Percentiles rank a stretch among this genome's conserved stretches.
Conservation (phyloP, 2,888 invertebrate species). For the Cephus pygmeus region DNA sequence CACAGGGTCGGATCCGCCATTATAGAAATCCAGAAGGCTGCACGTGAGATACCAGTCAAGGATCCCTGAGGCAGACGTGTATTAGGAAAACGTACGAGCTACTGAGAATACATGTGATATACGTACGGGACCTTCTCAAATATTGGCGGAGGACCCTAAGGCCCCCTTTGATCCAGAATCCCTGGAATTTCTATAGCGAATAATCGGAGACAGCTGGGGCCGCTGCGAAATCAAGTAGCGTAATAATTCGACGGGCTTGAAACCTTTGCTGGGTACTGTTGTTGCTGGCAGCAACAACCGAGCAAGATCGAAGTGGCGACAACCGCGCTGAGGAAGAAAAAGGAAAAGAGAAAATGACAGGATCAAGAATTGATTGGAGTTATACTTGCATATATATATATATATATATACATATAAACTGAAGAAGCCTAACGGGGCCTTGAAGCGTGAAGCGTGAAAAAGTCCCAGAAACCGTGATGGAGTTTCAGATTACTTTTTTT, state of each 20-base stretch:
- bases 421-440: neutral
- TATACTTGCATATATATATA: neutral
- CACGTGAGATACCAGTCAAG: neutral
- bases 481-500: neutral
- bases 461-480: neutral
- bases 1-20: neutral
- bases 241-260: constrained; percentile 55
- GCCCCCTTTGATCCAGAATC: constrained; percentile 56
- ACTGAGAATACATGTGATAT: neutral
- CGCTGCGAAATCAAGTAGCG: constrained; percentile 65
- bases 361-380: neutral
- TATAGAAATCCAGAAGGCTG: neutral
- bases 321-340: neutral
- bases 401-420: neutral
- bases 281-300: neutral
- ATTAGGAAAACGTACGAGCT: neutral
- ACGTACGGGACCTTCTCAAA: constrained; percentile 53
- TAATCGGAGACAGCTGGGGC: constrained; percentile 63
- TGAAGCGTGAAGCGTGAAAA: constrained; percentile 24
- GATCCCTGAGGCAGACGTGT: neutral
- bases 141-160: constrained; percentile 58
- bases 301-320: neutral
- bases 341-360: neutral
- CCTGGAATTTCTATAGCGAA: constrained; percentile 60
- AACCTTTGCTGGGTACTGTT: constrained; percentile 24